Conservation (phyloP, 1,140 invertebrate genomes). For the Teleopsis dalmanni region DNA sequence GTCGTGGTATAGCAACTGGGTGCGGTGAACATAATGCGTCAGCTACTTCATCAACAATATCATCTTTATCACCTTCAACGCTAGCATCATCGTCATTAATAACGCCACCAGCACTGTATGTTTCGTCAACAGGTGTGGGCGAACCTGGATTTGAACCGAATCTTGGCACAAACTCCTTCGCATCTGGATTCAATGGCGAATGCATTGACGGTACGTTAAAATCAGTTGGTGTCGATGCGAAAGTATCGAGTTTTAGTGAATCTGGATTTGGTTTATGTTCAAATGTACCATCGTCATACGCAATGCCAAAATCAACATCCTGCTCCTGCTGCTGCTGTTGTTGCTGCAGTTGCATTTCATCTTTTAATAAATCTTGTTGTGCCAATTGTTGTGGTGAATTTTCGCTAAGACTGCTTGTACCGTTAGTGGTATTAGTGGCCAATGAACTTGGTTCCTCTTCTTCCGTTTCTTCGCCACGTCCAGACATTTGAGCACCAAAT, state of each 20-base stretch:
- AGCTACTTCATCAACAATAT: background rate
- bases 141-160: constrained; percentile 33
- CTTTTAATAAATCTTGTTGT: background rate
- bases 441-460: constrained; percentile 38
- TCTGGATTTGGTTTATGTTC: constrained; percentile 30
- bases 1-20: constrained; percentile 16
- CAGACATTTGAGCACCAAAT: background rate
- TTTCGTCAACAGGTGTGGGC: constrained; percentile 12
- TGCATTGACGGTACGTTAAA: constrained; percentile 9
- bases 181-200: constrained; percentile 34
- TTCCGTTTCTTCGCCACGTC: constrained; percentile 9
- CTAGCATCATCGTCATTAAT: background rate
- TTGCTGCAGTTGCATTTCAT: too few relatives aligned
- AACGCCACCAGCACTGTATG: too few relatives aligned
- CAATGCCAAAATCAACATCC: too few relatives aligned
- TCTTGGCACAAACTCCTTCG: constrained; percentile 31
- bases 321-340: too few relatives aligned
- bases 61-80: background rate
- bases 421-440: constrained; percentile 35
- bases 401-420: constrained; percentile 37
- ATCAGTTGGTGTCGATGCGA: background rate
- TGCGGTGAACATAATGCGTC: background rate
- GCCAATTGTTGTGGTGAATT: constrained; percentile 13
- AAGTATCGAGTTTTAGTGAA: constrained; percentile 3
- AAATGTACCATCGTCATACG: background rate